Base-by-base conservation (phyloP, 2,888 invertebrate species). In the Koerneria pararmatus region DNA sequence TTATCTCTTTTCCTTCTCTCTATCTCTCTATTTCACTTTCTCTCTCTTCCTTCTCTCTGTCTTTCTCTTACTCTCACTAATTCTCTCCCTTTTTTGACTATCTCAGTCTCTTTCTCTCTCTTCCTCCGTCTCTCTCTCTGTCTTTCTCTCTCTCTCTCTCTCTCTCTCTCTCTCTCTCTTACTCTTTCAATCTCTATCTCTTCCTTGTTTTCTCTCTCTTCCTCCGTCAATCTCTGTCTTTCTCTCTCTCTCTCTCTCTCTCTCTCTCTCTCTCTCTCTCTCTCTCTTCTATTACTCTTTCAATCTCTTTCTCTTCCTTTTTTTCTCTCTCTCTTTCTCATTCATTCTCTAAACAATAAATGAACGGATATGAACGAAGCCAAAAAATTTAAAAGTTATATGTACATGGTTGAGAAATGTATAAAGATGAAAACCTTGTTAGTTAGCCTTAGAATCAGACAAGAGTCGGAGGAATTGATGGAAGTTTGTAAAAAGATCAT, bases 31-130 rank as follows among this genome's bases (percentile, higher is more conserved):
- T 32, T 32, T 56, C 34, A 35, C 34, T 56, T 35, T 35, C 34
- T 35, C 32, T 56, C 56, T 32, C 32, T 56, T 56, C 32, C 56
- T 56, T 56, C 56, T 56, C 32, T 56, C 35, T 22, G 35, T 56
- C 31, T 56, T 32, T 35, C 11, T 41, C 15, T 41, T 41, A 41
- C 41, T 41, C 41, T 8, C 41, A 15, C 41, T 41, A 8, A 8
- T 41, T 32, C 34, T 56, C 8, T 35, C 11, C 34, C 22, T 34
- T 34, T 35, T 56, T n/a, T 4, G 27, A 19, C 19, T 41, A 8
- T 11, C 41, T 15, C 32, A 56, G 24, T 35, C 24, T n/a, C n/a
- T n/a, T n/a, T n/a, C n/a, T 8, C 35, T 56, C 56, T 35, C 35
- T 35, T 35, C 32, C 56, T 35, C 22, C 34, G 15, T 22, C 34